Evolutionary conservation across 2,888 invertebrate species (phyloP).

Genomic region (Cheilosia vernalis): DNA sequence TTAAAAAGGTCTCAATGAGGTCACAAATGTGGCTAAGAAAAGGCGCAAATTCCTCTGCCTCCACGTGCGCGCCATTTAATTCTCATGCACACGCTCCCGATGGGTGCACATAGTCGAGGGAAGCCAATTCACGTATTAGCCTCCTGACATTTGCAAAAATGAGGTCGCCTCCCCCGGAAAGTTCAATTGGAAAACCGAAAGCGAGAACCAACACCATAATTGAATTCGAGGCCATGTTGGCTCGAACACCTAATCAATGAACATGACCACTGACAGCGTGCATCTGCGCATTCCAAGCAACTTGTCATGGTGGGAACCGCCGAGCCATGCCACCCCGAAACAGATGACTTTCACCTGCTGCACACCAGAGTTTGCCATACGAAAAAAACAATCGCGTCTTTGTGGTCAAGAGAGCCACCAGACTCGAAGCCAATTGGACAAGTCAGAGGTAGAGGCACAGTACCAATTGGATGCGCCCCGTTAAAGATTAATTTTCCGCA

Average conservation of each 20-base stretch:
- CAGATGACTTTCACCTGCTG: slow-evolving; percentile 63
- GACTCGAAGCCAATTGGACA: slow-evolving; percentile 18
- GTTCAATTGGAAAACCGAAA: slow-evolving; percentile 57
- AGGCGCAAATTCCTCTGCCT: slow-evolving; percentile 51
- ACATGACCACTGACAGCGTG: slow-evolving; percentile 57
- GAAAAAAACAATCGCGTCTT: not conserved
- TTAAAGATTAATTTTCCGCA: slow-evolving; percentile 58
- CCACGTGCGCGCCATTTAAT: slow-evolving; percentile 59
- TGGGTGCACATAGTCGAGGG: slow-evolving; percentile 71
- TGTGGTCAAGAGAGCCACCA: no score
- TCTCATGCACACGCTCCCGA: slow-evolving; percentile 40
- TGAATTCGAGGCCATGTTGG: slow-evolving; percentile 43
- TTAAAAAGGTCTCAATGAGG: slow-evolving; percentile 74
- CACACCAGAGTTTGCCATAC: slow-evolving; percentile 32
- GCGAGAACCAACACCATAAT: slow-evolving; percentile 37
- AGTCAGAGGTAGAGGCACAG: slow-evolving; percentile 11
- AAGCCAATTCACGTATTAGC: slow-evolving; percentile 82
- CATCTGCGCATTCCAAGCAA: slow-evolving; percentile 16
- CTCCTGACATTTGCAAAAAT: slow-evolving; percentile 80
- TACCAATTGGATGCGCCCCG: slow-evolving; percentile 58
- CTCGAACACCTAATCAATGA: slow-evolving; percentile 62
- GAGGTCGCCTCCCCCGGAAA: slow-evolving; percentile 68
- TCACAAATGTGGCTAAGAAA: slow-evolving; percentile 52
- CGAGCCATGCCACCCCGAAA: slow-evolving; percentile 51
- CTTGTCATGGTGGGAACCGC: slow-evolving; percentile 57